These are phyloP conservation scores for Hystrix cristata DNA, from an alignment of 2,113 vertebrate genomes.

Conservation along the genomic window DNA sequence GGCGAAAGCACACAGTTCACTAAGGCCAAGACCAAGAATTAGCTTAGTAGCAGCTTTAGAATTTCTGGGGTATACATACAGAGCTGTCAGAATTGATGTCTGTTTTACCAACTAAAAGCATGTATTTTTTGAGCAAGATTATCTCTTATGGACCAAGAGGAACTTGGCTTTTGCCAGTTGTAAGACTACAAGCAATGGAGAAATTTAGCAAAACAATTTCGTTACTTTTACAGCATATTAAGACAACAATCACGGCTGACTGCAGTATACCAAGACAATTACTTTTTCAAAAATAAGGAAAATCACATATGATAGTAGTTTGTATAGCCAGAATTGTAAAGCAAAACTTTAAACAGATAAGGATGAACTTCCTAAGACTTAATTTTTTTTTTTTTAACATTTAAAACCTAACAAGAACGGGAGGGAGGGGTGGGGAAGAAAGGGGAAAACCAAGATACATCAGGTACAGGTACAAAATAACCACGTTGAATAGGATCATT, in stretches of 20 bases:
- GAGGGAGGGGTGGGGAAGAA: no score
- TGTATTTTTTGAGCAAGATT: background rate
- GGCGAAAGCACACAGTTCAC: background rate
- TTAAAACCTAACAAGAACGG: background rate
- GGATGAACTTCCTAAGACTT: background rate
- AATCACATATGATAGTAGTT: background rate
- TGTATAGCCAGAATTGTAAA: background rate
- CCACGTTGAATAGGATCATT: no score
- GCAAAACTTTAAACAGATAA: background rate
- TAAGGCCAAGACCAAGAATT: background rate
- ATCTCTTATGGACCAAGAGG: background rate
- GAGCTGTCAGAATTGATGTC: background rate
- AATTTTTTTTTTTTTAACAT: background rate
- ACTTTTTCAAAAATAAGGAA: background rate
- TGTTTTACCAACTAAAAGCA: background rate
- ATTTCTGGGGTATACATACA: background rate
- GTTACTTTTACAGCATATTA: background rate
- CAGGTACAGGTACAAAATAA: no score
- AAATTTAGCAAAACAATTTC: background rate
- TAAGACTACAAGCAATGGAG: background rate
- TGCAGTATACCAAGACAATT: background rate
- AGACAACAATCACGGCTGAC: background rate
- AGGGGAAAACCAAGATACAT: no score
- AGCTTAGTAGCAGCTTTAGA: background rate
- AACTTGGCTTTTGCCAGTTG: background rate